Conservation (phyloP, 2,888 invertebrate genomes). For the Polyploca ridens region DNA sequence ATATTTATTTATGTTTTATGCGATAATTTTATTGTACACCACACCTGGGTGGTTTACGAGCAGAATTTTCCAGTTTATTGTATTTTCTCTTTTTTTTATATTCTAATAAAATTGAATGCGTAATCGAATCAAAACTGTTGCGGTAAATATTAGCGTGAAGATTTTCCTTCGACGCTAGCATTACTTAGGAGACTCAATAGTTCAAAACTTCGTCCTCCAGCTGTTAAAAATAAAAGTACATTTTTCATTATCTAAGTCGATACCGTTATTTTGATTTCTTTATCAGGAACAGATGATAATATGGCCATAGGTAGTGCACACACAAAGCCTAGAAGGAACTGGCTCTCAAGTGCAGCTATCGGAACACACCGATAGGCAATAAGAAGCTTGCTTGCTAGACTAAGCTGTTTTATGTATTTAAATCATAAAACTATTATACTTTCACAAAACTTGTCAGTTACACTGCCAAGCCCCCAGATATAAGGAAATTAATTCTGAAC, state of each 20-base stretch:
- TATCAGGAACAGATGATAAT: too few relatives aligned
- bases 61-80: constrained; percentile 10
- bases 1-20: background rate
- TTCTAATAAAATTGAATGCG: background rate
- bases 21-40: background rate
- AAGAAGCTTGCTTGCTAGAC: too few relatives aligned
- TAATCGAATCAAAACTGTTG: background rate
- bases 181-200: too few relatives aligned
- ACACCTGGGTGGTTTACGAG: constrained; percentile 13
- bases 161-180: too few relatives aligned
- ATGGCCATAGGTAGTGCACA: too few relatives aligned
- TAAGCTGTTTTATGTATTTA: background rate
- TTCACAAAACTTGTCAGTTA: background rate
- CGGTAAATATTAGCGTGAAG: background rate
- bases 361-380: too few relatives aligned
- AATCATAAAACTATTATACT: background rate
- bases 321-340: too few relatives aligned
- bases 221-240: too few relatives aligned
- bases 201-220: too few relatives aligned
- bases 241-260: too few relatives aligned
- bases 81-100: constrained; percentile 11
- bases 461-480: background rate
- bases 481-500: constrained; percentile 1
- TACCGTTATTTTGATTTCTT: too few relatives aligned
- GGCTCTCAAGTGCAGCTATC: too few relatives aligned